Base-by-base conservation (phyloP, 1,140 invertebrate species). In the Phymorhynchus buccinoides region DNA sequence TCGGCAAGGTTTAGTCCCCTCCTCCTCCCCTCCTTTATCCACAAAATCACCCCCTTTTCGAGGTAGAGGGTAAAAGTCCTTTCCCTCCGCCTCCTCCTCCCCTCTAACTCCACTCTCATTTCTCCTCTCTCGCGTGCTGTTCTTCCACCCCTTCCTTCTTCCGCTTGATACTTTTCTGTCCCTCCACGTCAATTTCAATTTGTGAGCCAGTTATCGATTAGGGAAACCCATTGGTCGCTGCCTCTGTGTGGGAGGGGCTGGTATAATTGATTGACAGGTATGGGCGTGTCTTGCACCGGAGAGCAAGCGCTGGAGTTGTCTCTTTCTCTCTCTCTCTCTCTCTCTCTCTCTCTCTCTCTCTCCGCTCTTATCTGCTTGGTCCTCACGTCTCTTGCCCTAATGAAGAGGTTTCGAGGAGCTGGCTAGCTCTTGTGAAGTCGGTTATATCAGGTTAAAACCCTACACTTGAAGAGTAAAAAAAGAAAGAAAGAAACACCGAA, bases 181-280 rank as follows among this genome's bases (percentile, higher is more conserved):
- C 62, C 18, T 39, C 62, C 44, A 12, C 80, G 37, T 81, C 42
- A 83, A 62, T 83, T 83, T 83, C 81, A 83, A 83, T 83, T 83
- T 83, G 66, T 62, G 41, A 44, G 42, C 56, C 56, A 56, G 42
- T 68, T 71, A 83, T 83, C 44, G 81, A 83, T 83, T n/a, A 37
- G 14, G 3, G 27, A 0, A 41, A 22, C 32, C 41, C 62, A 62
- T 83, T 83, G 81, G 81, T 37, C 62, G 12, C 32, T 2, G 14
- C 3, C 14, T 9, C 0, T 16, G 6, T 27, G 41, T 7, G 37
- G 27, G 62, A 6, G 62, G 62, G 62, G n/a, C 22, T 0, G n/a
- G 22, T 18, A 14, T n/a, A 27, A 37, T 37, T 66, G 80, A 82
- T 66, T 82, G 80, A 82, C 80, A 37, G 66, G 9, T 4, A 14